Percentiles rank a stretch among this genome's conserved stretches.
These are phyloP conservation scores for Caenorhabditis sp. DNA, from an alignment of 2,888 invertebrate genomes.

Conservation along the genomic window DNA sequence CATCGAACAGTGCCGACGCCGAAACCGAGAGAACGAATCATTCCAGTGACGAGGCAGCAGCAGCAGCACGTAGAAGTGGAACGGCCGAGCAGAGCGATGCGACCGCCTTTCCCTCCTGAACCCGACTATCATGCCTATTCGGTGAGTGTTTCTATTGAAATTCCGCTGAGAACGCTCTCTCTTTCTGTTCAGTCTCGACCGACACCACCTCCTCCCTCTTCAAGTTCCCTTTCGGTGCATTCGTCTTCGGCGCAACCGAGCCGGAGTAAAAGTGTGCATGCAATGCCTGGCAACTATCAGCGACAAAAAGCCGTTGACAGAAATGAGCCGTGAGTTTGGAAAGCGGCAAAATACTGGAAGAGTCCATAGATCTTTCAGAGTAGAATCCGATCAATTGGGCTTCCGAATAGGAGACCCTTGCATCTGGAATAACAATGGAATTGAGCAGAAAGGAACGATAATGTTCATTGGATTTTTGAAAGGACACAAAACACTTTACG, in stretches of 20 bases:
- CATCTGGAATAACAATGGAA: slow-evolving; percentile 81
- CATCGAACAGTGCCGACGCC: slow-evolving; percentile 20
- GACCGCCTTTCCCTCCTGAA: slow-evolving; percentile 10
- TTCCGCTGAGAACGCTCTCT: no score
- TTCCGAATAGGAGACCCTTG: slow-evolving; percentile 80
- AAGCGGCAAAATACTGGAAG: background rate
- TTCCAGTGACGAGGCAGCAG: slow-evolving; percentile 24
- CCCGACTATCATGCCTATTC: slow-evolving; percentile 9
- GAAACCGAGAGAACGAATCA: slow-evolving; percentile 33
- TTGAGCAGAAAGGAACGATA: slow-evolving; percentile 81
- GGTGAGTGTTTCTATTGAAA: slow-evolving; percentile 11
- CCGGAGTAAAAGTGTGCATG: slow-evolving; percentile 61
- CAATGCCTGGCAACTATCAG: slow-evolving; percentile 19
- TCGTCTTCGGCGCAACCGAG: slow-evolving; percentile 45
- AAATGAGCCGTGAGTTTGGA: slow-evolving; percentile 36
- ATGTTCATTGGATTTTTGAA: slow-evolving; percentile 82
- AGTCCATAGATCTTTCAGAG: slow-evolving; percentile 26
- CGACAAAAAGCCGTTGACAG: slow-evolving; percentile 5
- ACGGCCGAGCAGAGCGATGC: slow-evolving; percentile 20
- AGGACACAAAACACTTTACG: slow-evolving; percentile 80
- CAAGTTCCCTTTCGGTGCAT: background rate
- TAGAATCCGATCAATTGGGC: slow-evolving; percentile 40
- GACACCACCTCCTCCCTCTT: slow-evolving; percentile 5
- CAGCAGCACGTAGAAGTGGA: slow-evolving; percentile 15
- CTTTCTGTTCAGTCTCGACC: background rate